Evolutionary conservation across 53 echinoderm and acorn worm genomes (phyloP).

Genomic region (Stichopus horrens): DNA sequence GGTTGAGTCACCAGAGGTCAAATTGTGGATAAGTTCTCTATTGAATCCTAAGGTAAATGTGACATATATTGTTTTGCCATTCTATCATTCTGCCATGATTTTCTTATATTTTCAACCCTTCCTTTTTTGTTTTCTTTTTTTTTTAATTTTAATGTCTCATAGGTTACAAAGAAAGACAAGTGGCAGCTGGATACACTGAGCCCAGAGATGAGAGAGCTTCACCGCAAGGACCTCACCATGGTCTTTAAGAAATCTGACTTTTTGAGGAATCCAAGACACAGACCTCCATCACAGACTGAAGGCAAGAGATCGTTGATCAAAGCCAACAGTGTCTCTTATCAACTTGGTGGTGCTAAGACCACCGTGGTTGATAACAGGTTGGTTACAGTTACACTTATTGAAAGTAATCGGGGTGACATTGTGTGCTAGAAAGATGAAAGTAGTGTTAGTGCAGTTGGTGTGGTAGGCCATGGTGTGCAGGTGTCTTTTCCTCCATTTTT

Average conservation of each 20-base stretch:
- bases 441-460: too few relatives aligned
- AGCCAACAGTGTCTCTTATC: slow-evolving; percentile 74
- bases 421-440: too few relatives aligned
- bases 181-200: slow-evolving; percentile 78
- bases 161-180: slow-evolving; percentile 52
- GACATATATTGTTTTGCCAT: too few relatives aligned
- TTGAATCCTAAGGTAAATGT: too few relatives aligned
- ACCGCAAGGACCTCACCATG: slow-evolving; percentile 90
- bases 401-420: not conserved
- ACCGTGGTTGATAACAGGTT: slow-evolving; percentile 81
- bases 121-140: not conserved
- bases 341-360: slow-evolving; percentile 92
- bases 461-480: too few relatives aligned
- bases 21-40: too few relatives aligned
- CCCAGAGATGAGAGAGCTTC: slow-evolving; percentile 73
- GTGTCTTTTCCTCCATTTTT: too few relatives aligned
- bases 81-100: too few relatives aligned
- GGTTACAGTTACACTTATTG: slow-evolving; percentile 33
- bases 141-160: not conserved
- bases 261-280: slow-evolving; percentile 89
- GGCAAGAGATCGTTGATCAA: slow-evolving; percentile 81
- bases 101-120: not conserved
- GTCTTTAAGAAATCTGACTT: slow-evolving; percentile 90
- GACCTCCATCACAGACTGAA: slow-evolving; percentile 75
- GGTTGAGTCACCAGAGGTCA: too few relatives aligned